Percentiles rank a stretch among this genome's conserved stretches.
Conservation (phyloP, 2,888 invertebrate species). For the Cyclophora punctaria region DNA sequence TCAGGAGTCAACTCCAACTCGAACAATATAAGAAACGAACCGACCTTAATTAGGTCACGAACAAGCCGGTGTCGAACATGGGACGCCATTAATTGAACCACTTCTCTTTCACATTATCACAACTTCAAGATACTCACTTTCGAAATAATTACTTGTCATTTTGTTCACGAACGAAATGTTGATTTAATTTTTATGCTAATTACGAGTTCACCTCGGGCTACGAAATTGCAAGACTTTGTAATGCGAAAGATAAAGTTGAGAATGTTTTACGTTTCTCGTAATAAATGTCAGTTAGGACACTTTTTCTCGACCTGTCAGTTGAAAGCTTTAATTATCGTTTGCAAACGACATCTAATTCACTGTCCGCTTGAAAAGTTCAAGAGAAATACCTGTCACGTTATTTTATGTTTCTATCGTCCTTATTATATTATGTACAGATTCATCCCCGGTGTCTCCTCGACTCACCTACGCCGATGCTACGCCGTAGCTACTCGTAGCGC, state of each 20-base stretch:
- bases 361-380: constrained; percentile 2
- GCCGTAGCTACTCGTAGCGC: constrained; percentile 8
- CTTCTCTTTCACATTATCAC: constrained; percentile 51
- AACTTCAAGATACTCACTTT: constrained; percentile 35
- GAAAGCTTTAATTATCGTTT: constrained; percentile 7
- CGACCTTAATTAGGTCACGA: constrained; percentile 64
- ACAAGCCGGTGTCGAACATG: constrained; percentile 55
- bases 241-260: constrained; percentile 14
- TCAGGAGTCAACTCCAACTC: constrained; percentile 29
- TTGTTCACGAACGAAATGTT: constrained; percentile 36
- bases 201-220: constrained; percentile 20
- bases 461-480: background rate
- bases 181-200: constrained; percentile 43
- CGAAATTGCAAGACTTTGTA: constrained; percentile 19
- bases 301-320: constrained; percentile 5
- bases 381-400: no score
- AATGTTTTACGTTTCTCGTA: constrained; percentile 12
- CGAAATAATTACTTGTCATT: constrained; percentile 55
- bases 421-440: no score
- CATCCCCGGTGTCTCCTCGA: background rate
- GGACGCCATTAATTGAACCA: constrained; percentile 58
- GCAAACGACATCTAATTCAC: constrained; percentile 5
- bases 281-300: constrained; percentile 10
- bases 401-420: no score
- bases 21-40: constrained; percentile 49